phyloP scores from a whole-genome alignment of 2,888 invertebrate species.

The Drosophila neoperkinsi region DNA sequence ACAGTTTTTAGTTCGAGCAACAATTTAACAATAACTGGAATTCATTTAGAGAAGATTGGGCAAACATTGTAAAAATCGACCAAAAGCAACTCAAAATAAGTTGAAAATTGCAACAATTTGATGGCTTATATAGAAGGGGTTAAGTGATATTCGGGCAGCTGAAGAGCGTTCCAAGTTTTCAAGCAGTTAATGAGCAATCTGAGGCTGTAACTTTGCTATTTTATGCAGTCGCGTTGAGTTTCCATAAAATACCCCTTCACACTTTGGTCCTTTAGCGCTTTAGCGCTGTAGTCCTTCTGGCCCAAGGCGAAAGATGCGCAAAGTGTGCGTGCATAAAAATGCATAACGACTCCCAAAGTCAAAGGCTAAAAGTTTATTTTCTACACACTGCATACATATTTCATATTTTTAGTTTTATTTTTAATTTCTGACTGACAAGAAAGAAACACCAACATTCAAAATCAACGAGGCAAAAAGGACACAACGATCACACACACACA shows the following conservation, averaged over 20 bases:
- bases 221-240: conserved; percentile 1
- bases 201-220: background rate
- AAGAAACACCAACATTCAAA: conserved; percentile 14
- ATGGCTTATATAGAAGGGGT: background rate
- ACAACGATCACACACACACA: background rate
- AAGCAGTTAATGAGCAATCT: conserved; percentile 6
- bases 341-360: conserved; percentile 68
- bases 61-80: background rate
- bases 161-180: background rate
- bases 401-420: conserved; percentile 20
- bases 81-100: background rate
- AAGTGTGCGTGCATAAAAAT: conserved; percentile 55
- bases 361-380: conserved; percentile 74
- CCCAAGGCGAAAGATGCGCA: conserved; percentile 46
- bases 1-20: background rate
- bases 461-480: conserved; percentile 2
- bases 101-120: background rate
- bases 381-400: conserved; percentile 24
- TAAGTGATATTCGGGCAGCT: background rate
- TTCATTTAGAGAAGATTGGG: background rate
- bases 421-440: conserved; percentile 52
- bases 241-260: conserved; percentile 1
- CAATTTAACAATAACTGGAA: background rate
- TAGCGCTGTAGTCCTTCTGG: conserved; percentile 10
- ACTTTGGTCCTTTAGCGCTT: conserved; percentile 12